Conservation (phyloP, 1,140 invertebrate species). For the Archivesica marissinica region DNA sequence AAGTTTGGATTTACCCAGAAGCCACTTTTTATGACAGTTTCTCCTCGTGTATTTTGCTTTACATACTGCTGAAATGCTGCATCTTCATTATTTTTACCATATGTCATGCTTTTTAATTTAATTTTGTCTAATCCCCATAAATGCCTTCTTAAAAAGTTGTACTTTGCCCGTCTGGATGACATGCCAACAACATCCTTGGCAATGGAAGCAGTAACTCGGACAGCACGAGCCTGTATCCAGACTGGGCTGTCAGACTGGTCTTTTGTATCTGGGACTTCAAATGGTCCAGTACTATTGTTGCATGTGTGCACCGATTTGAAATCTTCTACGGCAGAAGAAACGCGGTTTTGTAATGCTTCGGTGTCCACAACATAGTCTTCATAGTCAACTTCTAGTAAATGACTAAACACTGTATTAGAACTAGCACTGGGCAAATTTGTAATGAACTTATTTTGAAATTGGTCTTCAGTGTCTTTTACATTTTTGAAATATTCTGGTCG, state of each 20-base stretch:
- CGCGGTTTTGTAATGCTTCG: background rate
- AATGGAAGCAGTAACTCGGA: background rate
- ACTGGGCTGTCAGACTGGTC: background rate
- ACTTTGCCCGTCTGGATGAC: background rate
- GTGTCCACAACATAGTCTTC: background rate
- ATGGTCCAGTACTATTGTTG: background rate
- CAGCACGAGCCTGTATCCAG: background rate
- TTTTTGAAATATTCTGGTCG: too few species aligned
- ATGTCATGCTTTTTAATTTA: background rate
- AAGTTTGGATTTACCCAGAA: constrained; percentile 41
- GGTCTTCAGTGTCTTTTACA: background rate
- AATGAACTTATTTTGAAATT: background rate
- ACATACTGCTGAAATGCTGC: background rate
- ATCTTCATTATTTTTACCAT: background rate
- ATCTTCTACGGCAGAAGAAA: background rate
- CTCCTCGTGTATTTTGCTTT: background rate
- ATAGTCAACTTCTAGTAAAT: background rate
- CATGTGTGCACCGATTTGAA: background rate
- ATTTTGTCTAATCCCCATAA: background rate
- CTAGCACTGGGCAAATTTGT: background rate
- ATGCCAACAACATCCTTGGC: background rate
- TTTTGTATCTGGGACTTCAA: background rate
- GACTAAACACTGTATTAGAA: background rate
- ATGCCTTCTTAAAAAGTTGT: background rate
- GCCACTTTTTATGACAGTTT: background rate